A percentile compares a stretch with the other conserved stretches of the same genome.
Conservation (phyloP, 92 coral and sea anemone genomes). For the Paramuricea clavata region DNA sequence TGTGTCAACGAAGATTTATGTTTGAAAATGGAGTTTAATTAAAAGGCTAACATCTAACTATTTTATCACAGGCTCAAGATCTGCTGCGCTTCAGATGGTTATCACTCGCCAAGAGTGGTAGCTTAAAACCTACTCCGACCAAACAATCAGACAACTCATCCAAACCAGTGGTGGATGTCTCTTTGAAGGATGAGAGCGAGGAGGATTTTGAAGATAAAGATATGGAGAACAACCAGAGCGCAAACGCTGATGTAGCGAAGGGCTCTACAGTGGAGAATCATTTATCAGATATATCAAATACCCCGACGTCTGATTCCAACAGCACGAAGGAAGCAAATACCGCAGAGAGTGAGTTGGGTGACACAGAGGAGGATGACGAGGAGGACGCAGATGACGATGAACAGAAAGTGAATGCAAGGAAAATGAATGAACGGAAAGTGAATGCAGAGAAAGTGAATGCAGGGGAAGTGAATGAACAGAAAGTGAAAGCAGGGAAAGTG, state of each 20-base stretch:
- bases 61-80: neutral
- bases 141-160: neutral
- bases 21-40: too few relatives aligned
- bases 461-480: neutral
- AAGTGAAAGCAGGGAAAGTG: neutral
- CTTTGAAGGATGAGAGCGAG: constrained; percentile 15
- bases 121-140: neutral
- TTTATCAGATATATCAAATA: too few relatives aligned
- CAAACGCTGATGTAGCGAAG: neutral
- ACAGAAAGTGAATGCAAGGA: neutral
- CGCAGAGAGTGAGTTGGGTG: too few relatives aligned
- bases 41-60: too few relatives aligned
- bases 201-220: neutral
- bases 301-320: too few relatives aligned
- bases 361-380: neutral
- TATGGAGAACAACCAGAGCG: neutral
- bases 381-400: neutral
- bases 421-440: neutral
- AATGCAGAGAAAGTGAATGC: neutral
- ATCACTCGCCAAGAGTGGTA: constrained; percentile 2
- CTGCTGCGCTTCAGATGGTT: constrained; percentile 40
- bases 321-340: too few relatives aligned
- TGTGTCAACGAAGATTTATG: too few relatives aligned
- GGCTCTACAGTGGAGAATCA: neutral
- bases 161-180: constrained; percentile 10